Evolutionary conservation across 2,113 vertebrate genomes (phyloP), one percentile per base, ranked within the genome.

Genomic region (Dendrocopos noguchii): DNA sequence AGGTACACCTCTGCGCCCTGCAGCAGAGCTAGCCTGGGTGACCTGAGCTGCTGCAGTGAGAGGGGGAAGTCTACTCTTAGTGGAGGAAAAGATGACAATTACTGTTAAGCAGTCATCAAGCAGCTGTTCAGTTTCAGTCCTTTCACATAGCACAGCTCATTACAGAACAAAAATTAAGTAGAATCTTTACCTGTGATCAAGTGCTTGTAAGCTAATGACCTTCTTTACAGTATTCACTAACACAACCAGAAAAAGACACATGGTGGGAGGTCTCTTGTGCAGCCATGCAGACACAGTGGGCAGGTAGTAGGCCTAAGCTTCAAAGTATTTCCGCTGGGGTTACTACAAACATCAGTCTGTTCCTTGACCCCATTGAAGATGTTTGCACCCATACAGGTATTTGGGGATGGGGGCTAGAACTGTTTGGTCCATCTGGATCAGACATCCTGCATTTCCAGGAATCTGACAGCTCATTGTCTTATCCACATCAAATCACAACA

Each of bases 131-230:
- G 44, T 9, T 31, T 20, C 29, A 3, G 59, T 63, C 33, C 33
- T 1, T 0, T n/a, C 52, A 19, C 11, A 4, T 4, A 4, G 5
- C 1, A 0, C 33, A 34, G 52, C 25, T 47, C 0, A 0, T 71
- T 20, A 55, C 6, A 44, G n/a, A 85, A 70, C 15, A 82, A 52
- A n/a, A 75, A 57, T 7, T 9, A 36, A 39, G 6, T 7, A 5
- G 12, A 29, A 36, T 15, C 61, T 75, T 71, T 19, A 27, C 0
- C 0, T 29, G 17, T 27, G 28, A 15, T 47, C 19, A 79, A 55
- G 33, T 6, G 31, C 36, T 31, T n/a, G 6, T 29, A 64, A 75
- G 7, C 75, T 27, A n/a, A 17, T 22, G 9, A 10, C 16, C 57
- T 74, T 34, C 36, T 16, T 57, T 31, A 29, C 9, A 11, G 29